Percentiles rank a stretch among this genome's conserved stretches.
phyloP scores from a whole-genome alignment of 2,113 vertebrate genomes.

The Oxygymnocypris stewartii region DNA sequence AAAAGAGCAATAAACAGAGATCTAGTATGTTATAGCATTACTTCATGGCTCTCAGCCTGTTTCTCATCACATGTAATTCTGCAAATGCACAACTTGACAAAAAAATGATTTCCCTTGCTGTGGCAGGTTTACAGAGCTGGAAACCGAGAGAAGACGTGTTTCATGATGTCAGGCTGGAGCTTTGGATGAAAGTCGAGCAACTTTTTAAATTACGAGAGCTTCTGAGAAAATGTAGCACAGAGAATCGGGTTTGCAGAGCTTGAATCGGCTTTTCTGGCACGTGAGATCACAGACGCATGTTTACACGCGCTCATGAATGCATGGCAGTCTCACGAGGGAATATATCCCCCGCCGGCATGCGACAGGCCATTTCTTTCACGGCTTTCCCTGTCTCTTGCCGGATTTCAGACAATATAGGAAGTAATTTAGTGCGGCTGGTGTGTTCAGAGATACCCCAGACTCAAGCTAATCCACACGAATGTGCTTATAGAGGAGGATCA shows the following conservation, averaged over 20 bases:
- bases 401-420: constrained; percentile 43
- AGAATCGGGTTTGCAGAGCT: neutral
- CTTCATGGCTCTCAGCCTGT: neutral
- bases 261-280: neutral
- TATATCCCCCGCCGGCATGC: neutral
- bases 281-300: constrained; percentile 1
- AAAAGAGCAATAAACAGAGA: neutral
- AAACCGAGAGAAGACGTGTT: neutral
- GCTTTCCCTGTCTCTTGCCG: neutral
- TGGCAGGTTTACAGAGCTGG: neutral
- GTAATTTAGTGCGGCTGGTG: constrained; percentile 47
- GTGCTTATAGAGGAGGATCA: constrained; percentile 30
- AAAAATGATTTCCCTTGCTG: neutral
- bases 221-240: neutral
- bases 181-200: neutral
- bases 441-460: constrained; percentile 54
- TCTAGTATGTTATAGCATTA: neutral
- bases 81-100: neutral
- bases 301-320: constrained; percentile 4
- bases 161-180: neutral
- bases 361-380: neutral
- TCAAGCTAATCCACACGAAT: constrained; percentile 60
- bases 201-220: neutral
- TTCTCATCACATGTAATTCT: neutral
- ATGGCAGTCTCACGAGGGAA: neutral